Conservation (phyloP, 2,888 invertebrate species). For the Eumerus sabulonum region DNA sequence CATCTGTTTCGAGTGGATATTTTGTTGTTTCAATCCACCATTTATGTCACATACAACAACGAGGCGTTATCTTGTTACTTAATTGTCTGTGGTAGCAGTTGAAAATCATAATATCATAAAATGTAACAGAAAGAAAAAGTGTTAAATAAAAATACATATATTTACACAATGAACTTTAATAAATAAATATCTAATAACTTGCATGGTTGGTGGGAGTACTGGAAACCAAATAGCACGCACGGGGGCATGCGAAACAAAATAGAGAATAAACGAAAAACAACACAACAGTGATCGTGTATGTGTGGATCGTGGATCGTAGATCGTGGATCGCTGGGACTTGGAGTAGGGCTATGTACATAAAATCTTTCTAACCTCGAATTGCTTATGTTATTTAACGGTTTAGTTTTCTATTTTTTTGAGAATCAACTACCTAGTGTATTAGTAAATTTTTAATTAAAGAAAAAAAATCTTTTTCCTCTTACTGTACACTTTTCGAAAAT, state of each 20-base stretch:
- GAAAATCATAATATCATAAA: too few species aligned
- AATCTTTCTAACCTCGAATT: conserved; percentile 19
- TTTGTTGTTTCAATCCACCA: too few species aligned
- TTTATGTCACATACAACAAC: too few species aligned
- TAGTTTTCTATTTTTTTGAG: conserved; percentile 21
- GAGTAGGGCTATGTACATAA: conserved; percentile 45
- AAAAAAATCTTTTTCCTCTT: too few species aligned
- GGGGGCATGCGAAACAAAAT: neutral
- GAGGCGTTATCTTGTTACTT: too few species aligned
- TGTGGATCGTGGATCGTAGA: too few species aligned
- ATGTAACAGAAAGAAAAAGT: conserved; percentile 43
- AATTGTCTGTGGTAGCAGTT: too few species aligned
- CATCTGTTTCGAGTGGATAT: too few species aligned
- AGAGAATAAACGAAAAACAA: neutral
- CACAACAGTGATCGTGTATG: neutral
- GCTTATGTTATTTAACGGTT: conserved; percentile 27
- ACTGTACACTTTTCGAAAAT: conserved; percentile 50
- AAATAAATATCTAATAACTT: conserved; percentile 67
- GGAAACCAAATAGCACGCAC: conserved; percentile 10
- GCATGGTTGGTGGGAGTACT: conserved; percentile 39
- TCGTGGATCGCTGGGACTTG: conserved; percentile 9
- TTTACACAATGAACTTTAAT: conserved; percentile 62
- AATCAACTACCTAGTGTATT: conserved; percentile 62
- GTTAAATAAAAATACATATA: conserved; percentile 43
- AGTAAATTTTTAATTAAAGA: conserved; percentile 40